Conservation (phyloP, 1,140 invertebrate genomes). For the Alviniconcha marisindica region DNA sequence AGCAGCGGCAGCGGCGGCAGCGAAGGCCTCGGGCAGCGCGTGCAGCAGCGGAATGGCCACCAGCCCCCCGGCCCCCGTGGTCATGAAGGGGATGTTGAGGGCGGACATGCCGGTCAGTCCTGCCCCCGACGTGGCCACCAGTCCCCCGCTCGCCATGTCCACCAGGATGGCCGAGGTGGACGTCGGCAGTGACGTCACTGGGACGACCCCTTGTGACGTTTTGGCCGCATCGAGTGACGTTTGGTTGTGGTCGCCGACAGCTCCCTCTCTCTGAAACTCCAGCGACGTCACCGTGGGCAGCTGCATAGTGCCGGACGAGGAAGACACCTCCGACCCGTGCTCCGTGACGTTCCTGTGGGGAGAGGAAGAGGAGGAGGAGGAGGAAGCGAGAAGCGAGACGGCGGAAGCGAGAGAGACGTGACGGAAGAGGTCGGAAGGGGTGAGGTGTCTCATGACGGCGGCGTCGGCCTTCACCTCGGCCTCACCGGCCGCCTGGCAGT, state of each 20-base stretch:
- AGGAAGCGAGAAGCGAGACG: not conserved
- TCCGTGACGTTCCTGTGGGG: not conserved
- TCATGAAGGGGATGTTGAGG: constrained; percentile 37
- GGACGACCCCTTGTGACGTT: not conserved
- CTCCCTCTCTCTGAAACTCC: not conserved
- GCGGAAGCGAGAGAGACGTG: not conserved
- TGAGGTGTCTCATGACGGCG: not conserved
- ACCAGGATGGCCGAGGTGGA: constrained; percentile 17
- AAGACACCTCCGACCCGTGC: too few relatives aligned
- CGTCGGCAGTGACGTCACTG: constrained; percentile 4
- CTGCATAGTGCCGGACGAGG: not conserved
- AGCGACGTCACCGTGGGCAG: constrained; percentile 20
- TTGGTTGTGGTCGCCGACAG: not conserved
- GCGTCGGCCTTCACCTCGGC: not conserved
- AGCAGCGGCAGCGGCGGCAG: not conserved
- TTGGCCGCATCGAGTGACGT: too few relatives aligned
- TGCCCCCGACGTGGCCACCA: not conserved
- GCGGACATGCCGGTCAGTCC: not conserved
- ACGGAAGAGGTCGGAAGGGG: not conserved
- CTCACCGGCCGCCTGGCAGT: not conserved
- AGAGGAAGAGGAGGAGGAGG: not conserved
- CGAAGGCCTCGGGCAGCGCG: constrained; percentile 26
- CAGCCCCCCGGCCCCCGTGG: constrained; percentile 18
- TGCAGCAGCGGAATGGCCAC: constrained; percentile 47
- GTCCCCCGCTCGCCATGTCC: not conserved